Evolutionary conservation across 2,888 invertebrate species (phyloP).

Genomic region (Emmelina monodactyla): DNA sequence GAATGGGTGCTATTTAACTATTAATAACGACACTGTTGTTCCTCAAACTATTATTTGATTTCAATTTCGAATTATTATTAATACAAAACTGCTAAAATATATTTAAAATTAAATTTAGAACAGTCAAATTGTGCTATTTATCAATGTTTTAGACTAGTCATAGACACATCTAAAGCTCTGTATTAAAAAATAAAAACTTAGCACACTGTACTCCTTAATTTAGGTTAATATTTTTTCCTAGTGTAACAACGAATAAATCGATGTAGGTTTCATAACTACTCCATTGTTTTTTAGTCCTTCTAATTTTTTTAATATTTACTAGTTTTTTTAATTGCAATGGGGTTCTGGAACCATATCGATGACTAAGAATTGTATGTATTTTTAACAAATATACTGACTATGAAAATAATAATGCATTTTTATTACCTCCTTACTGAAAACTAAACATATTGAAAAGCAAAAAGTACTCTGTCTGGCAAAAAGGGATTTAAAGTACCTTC

Average conservation of each 20-base stretch:
- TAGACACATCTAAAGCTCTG: too few species aligned
- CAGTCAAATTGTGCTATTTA: not conserved
- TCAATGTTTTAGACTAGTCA: slow-evolving; percentile 12
- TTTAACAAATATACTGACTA: slow-evolving; percentile 61
- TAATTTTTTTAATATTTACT: slow-evolving; percentile 25
- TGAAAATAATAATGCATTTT: slow-evolving; percentile 23
- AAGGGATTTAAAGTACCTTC: too few species aligned
- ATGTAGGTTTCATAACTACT: slow-evolving; percentile 58
- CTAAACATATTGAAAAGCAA: too few species aligned
- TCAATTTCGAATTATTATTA: too few species aligned
- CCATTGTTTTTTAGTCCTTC: slow-evolving; percentile 39
- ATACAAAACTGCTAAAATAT: not conserved
- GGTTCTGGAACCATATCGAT: slow-evolving; percentile 62
- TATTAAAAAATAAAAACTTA: too few species aligned
- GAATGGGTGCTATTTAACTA: too few species aligned
- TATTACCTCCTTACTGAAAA: too few species aligned
- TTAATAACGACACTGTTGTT: too few species aligned
- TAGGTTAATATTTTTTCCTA: slow-evolving; percentile 8
- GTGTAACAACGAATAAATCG: slow-evolving; percentile 46
- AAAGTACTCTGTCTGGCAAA: too few species aligned
- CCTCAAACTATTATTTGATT: too few species aligned
- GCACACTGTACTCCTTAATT: slow-evolving; percentile 22
- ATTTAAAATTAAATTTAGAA: not conserved
- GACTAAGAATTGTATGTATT: slow-evolving; percentile 40
- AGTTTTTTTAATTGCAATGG: slow-evolving; percentile 46